Evolutionary conservation across 2,113 vertebrate species (phyloP).

Genomic region (Puntigrus tetrazona): DNA sequence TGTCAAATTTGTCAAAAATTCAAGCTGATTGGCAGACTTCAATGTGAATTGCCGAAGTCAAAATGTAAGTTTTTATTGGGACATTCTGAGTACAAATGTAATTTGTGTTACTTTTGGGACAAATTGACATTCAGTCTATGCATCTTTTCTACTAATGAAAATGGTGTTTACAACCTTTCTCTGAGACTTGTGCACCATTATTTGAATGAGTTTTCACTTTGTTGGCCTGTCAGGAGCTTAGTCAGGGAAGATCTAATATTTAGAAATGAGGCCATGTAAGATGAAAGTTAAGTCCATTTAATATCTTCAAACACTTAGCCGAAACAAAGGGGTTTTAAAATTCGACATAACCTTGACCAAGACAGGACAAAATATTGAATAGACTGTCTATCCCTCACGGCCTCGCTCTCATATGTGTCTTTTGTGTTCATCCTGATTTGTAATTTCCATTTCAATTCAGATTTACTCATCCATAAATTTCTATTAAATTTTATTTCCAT

Average conservation of each 20-base stretch:
- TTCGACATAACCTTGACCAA: neutral
- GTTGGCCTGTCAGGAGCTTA: neutral
- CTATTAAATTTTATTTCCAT: neutral
- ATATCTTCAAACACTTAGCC: neutral
- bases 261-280: neutral
- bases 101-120: neutral
- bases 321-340: neutral
- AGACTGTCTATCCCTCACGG: neutral
- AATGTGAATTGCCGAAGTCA: neutral
- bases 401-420: neutral
- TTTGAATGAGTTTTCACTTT: neutral
- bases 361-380: neutral
- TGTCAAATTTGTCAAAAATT: neutral
- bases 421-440: neutral
- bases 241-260: neutral
- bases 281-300: neutral
- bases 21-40: neutral
- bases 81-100: neutral
- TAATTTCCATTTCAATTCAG: neutral
- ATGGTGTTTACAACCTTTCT: neutral
- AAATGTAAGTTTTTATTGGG: neutral
- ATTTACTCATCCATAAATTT: neutral
- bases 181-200: neutral
- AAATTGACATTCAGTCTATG: neutral
- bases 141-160: neutral